Conservation (phyloP, 2,888 invertebrate genomes). For the Amblyjoppa proteus region DNA sequence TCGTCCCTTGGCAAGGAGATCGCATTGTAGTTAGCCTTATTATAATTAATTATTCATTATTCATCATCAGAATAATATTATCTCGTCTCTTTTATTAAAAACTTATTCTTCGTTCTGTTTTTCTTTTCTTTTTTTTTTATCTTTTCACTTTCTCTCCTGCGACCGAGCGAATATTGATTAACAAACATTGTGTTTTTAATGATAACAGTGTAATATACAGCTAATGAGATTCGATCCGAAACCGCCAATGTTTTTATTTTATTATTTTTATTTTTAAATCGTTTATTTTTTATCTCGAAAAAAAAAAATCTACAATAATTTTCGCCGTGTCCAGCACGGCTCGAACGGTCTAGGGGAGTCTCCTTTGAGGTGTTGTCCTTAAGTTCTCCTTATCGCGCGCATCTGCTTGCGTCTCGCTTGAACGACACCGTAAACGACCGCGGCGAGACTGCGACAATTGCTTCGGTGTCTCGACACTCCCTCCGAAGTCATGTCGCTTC, state of each 20-base stretch:
- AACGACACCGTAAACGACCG: constrained; percentile 95
- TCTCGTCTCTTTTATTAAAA: constrained; percentile 60
- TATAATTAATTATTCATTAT: constrained; percentile 74
- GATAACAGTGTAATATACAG: constrained; percentile 83
- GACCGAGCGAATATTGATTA: constrained; percentile 71
- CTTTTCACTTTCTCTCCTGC: neutral
- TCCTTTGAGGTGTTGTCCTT: constrained; percentile 45
- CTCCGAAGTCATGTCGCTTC: constrained; percentile 87
- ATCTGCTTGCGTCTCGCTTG: constrained; percentile 92
- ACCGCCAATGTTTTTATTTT: constrained; percentile 33
- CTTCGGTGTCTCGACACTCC: constrained; percentile 89
- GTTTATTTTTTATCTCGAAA: neutral
- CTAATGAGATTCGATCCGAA: constrained; percentile 75
- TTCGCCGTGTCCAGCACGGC: constrained; percentile 29
- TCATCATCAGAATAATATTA: constrained; percentile 52
- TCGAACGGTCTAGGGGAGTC: constrained; percentile 11
- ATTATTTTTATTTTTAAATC: constrained; percentile 37
- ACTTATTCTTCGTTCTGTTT: neutral
- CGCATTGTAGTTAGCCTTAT: constrained; percentile 81
- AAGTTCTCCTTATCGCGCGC: constrained; percentile 76
- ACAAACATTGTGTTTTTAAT: constrained; percentile 81
- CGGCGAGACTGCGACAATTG: constrained; percentile 92
- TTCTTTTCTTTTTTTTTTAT: neutral
- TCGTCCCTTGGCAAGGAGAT: constrained; percentile 63
- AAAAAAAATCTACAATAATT: constrained; percentile 25